phyloP scores from a whole-genome alignment of 2,888 invertebrate species.

The Agrotis clavis region DNA sequence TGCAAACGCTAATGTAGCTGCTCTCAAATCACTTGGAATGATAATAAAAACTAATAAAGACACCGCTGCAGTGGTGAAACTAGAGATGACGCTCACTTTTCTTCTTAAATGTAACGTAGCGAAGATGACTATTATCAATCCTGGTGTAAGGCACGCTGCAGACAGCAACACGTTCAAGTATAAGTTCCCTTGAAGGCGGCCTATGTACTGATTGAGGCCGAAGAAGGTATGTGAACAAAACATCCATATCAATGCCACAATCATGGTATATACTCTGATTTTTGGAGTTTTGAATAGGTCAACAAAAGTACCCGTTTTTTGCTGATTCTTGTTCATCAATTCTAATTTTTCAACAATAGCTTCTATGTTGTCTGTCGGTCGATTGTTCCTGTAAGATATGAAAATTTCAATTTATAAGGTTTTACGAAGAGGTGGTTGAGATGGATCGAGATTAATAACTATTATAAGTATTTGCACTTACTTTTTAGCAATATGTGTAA shows the following conservation, averaged over 20 bases:
- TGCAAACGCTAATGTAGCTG: conserved; percentile 93
- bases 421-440: not conserved
- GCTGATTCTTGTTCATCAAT: conserved; percentile 65
- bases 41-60: conserved; percentile 82
- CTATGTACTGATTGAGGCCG: conserved; percentile 95
- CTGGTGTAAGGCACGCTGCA: conserved; percentile 82
- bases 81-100: conserved; percentile 77
- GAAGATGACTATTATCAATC: conserved; percentile 77
- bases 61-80: conserved; percentile 77
- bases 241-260: conserved; percentile 94
- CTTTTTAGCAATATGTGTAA: conserved; percentile 92
- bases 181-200: conserved; percentile 94
- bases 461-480: conserved; percentile 61
- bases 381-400: conserved; percentile 82
- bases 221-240: conserved; percentile 96
- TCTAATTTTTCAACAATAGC: conserved; percentile 80
- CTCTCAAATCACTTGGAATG: conserved; percentile 74
- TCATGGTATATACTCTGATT: conserved; percentile 92
- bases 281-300: conserved; percentile 93
- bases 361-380: conserved; percentile 79
- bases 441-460: not conserved
- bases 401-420: not conserved
- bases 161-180: conserved; percentile 95
- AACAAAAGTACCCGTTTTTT: conserved; percentile 73
- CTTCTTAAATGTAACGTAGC: conserved; percentile 79